Evolutionary conservation across 2,113 vertebrate genomes (phyloP).

Genomic region (Thunnus maccoyii): DNA sequence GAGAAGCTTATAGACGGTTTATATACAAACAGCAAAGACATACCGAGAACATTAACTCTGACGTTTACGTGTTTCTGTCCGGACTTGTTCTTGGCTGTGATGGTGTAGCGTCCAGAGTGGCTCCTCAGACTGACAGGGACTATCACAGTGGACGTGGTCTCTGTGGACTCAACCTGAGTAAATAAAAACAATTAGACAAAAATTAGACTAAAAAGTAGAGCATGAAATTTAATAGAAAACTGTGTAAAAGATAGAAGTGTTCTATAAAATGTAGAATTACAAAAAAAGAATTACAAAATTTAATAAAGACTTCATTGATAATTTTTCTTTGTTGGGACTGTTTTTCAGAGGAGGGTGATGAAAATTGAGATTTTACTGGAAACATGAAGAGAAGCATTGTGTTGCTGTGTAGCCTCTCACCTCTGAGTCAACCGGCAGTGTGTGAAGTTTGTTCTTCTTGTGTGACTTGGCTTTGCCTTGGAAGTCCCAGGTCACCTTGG

Average conservation of each 20-base stretch:
- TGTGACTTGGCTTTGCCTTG: slow-evolving; percentile 93
- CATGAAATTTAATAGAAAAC: too few relatives aligned
- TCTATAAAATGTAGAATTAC: neutral
- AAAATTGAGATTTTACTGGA: neutral
- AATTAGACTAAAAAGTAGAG: neutral
- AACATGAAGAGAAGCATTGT: neutral
- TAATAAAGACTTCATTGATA: neutral
- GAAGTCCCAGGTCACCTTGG: slow-evolving; percentile 97
- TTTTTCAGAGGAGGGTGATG: too few relatives aligned
- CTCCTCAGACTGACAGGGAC: slow-evolving; percentile 91
- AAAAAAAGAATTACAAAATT: neutral
- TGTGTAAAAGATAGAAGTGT: too few relatives aligned
- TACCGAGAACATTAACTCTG: slow-evolving; percentile 96
- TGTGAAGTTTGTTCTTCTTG: slow-evolving; percentile 93
- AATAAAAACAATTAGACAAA: neutral
- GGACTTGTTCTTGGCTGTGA: slow-evolving; percentile 98
- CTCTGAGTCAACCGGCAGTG: slow-evolving; percentile 90
- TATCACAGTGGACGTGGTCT: slow-evolving; percentile 88
- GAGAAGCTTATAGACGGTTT: neutral
- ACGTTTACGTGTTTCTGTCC: slow-evolving; percentile 95
- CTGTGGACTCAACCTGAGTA: slow-evolving; percentile 91
- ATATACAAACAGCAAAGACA: neutral
- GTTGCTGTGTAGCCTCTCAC: slow-evolving; percentile 55
- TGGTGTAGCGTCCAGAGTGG: slow-evolving; percentile 95
- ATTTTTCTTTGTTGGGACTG: neutral